phyloP scores from a whole-genome alignment of 2,888 invertebrate species.

The Scelioninae gen. 2 region DNA sequence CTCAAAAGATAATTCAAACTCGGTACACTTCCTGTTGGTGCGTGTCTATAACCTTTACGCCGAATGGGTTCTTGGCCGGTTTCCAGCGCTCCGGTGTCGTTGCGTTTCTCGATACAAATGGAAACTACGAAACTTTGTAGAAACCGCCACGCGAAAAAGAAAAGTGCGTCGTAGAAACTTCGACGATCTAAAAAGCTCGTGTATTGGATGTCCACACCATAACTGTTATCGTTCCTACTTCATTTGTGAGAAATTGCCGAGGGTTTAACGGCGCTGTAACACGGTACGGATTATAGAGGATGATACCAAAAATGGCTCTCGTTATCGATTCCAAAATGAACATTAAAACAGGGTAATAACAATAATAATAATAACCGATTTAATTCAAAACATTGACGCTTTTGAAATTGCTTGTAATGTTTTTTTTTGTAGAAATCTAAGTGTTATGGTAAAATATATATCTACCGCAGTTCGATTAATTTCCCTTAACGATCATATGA shows the following conservation, averaged over 20 bases:
- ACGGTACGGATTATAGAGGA: slow-evolving; percentile 11
- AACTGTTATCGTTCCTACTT: slow-evolving; percentile 60
- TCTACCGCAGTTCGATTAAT: too few species aligned
- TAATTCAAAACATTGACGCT: too few species aligned
- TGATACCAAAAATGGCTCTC: slow-evolving; percentile 21
- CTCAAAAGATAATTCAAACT: slow-evolving; percentile 51
- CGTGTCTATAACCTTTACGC: slow-evolving; percentile 63
- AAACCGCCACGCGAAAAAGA: slow-evolving; percentile 53
- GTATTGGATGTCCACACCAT: slow-evolving; percentile 41
- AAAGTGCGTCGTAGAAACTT: slow-evolving; percentile 53
- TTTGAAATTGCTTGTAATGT: too few species aligned
- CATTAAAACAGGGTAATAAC: too few species aligned
- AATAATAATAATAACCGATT: too few species aligned
- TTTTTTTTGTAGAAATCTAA: too few species aligned
- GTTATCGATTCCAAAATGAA: not conserved
- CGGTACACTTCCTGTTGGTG: slow-evolving; percentile 46
- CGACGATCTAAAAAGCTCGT: slow-evolving; percentile 43
- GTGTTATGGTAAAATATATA: too few species aligned
- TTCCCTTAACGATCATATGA: too few species aligned
- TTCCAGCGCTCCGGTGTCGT: slow-evolving; percentile 68
- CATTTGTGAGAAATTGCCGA: slow-evolving; percentile 57
- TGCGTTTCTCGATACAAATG: slow-evolving; percentile 67
- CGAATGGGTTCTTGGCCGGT: slow-evolving; percentile 70
- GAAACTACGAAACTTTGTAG: slow-evolving; percentile 65
- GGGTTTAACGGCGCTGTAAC: slow-evolving; percentile 25